Percentiles rank a stretch among this genome's conserved stretches.
phyloP scores from a whole-genome alignment of 2,888 invertebrate genomes.

The Pseudococcus jackbeardsleyi region DNA sequence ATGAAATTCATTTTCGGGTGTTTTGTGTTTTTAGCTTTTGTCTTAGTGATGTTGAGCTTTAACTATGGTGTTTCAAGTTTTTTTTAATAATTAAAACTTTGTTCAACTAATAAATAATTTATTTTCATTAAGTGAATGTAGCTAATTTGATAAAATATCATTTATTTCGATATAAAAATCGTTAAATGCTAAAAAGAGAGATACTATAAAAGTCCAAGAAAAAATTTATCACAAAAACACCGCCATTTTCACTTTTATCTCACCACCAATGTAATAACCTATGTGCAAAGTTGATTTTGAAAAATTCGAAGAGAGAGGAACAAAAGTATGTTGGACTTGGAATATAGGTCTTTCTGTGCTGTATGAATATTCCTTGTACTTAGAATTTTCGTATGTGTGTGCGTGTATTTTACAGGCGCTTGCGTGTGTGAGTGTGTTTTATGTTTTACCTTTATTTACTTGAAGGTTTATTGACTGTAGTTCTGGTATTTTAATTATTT shows the following conservation, averaged over 20 bases:
- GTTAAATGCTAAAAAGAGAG: not conserved
- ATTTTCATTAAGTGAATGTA: not conserved
- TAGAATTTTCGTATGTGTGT: constrained; percentile 42
- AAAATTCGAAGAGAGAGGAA: constrained; percentile 42
- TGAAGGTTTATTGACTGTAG: constrained; percentile 63
- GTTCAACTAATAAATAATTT: not conserved
- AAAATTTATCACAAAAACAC: not conserved
- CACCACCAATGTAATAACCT: not conserved
- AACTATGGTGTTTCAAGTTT: not conserved
- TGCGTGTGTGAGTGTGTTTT: constrained; percentile 62
- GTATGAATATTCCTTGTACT: constrained; percentile 52
- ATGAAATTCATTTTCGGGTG: not conserved
- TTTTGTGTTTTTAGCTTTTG: not conserved
- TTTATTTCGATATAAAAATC: not conserved
- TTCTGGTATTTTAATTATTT: constrained; percentile 64
- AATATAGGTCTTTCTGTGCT: constrained; percentile 54
- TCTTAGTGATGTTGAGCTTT: not conserved
- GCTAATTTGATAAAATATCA: not conserved
- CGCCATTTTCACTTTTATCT: constrained; percentile 19
- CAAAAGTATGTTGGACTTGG: constrained; percentile 52
- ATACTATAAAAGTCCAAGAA: not conserved
- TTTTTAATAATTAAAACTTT: not conserved
- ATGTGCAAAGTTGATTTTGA: constrained; percentile 30
- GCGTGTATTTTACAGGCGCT: constrained; percentile 19
- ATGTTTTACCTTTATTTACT: constrained; percentile 63